Conservation (phyloP, 2,797 vertebrate genomes). For the Centroberyx gerrardi region DNA sequence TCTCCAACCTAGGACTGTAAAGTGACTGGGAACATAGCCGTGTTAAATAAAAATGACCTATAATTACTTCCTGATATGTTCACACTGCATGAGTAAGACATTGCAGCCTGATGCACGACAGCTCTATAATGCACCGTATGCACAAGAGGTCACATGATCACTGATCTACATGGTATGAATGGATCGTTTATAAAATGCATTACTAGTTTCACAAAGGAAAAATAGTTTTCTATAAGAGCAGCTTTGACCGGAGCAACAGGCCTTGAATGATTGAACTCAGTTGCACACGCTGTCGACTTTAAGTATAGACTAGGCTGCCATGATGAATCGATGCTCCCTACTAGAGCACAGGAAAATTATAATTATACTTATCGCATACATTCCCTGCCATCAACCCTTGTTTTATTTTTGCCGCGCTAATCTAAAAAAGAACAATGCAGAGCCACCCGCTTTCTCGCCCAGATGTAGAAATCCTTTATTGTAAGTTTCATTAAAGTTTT, state of each 20-base stretch:
- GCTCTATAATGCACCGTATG: constrained; percentile 27
- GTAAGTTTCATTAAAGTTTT: neutral
- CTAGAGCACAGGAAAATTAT: constrained; percentile 16
- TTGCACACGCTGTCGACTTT: constrained; percentile 27
- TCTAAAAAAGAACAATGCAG: constrained; percentile 1
- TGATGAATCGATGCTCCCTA: constrained; percentile 26
- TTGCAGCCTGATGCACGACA: constrained; percentile 24
- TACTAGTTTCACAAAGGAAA: constrained; percentile 24
- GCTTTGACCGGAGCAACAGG: too few relatives aligned
- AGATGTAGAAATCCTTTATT: neutral
- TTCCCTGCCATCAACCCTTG: constrained; percentile 10
- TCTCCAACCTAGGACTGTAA: constrained; percentile 8
- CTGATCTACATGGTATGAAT: constrained; percentile 12
- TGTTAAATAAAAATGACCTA: constrained; percentile 2
- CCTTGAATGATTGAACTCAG: constrained; percentile 34
- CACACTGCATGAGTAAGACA: too few relatives aligned
- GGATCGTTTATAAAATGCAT: constrained; percentile 14
- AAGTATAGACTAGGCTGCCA: constrained; percentile 19
- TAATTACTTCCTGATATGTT: constrained; percentile 14
- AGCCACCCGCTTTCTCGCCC: neutral
- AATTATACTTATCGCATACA: constrained; percentile 33
- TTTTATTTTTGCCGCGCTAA: constrained; percentile 3
- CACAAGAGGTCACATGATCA: constrained; percentile 31
- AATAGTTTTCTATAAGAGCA: neutral
- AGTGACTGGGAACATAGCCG: neutral